Conservation (phyloP, 2,888 invertebrate genomes). For the Cabera pusaria region DNA sequence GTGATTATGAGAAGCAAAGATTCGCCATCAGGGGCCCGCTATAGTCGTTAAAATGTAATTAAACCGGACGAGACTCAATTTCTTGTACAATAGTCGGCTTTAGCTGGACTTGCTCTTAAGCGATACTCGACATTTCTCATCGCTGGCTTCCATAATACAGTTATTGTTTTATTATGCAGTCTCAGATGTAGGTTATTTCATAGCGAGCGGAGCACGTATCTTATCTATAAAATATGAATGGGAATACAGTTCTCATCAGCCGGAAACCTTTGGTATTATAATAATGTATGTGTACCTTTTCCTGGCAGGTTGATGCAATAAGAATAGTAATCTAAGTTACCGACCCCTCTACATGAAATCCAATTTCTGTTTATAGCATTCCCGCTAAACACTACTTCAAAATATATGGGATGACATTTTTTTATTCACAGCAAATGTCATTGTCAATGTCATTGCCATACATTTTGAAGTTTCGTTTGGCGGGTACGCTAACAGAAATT, state of each 20-base stretch:
- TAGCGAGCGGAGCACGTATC: conserved; percentile 10
- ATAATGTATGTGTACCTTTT: conserved; percentile 5
- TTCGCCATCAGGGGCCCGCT: conserved; percentile 16
- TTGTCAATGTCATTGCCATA: too few species aligned
- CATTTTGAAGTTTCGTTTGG: too few species aligned
- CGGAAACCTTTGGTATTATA: conserved; percentile 1
- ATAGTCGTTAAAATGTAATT: conserved; percentile 22
- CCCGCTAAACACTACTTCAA: too few species aligned
- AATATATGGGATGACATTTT: too few species aligned
- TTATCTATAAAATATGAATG: conserved; percentile 12
- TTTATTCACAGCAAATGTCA: too few species aligned
- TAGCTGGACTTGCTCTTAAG: conserved; percentile 2
- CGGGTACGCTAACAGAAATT: too few species aligned
- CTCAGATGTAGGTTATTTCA: not conserved
- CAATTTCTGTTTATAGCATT: too few species aligned
- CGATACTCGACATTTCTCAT: not conserved
- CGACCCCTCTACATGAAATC: too few species aligned
- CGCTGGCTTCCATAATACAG: conserved; percentile 2
- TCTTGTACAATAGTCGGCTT: conserved; percentile 2
- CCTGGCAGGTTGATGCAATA: conserved; percentile 10
- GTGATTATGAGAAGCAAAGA: conserved; percentile 12
- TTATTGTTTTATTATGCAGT: conserved; percentile 7
- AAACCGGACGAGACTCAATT: conserved; percentile 9
- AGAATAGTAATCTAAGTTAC: too few species aligned
- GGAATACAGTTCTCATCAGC: conserved; percentile 9